These are phyloP conservation scores for Xiphophorus couchianus DNA, from an alignment of 2,113 vertebrate genomes.

Conservation along the genomic window DNA sequence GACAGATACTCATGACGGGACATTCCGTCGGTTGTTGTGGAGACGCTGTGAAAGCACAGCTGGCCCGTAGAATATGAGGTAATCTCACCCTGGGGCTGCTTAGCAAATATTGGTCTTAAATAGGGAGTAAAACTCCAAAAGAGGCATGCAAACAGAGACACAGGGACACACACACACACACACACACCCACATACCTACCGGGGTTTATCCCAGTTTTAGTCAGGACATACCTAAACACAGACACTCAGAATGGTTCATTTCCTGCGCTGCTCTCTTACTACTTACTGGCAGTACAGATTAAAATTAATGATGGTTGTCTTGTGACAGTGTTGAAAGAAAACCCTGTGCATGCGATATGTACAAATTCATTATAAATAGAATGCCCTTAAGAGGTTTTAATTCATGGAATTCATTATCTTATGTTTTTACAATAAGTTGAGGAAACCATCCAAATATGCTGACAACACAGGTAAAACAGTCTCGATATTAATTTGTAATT, in stretches of 20 bases:
- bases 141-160: slow-evolving; percentile 48
- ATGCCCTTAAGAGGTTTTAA: slow-evolving; percentile 2
- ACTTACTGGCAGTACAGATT: slow-evolving; percentile 35
- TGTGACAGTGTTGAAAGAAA: slow-evolving; percentile 52
- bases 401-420: neutral
- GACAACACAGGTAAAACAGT: neutral
- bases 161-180: slow-evolving; percentile 38
- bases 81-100: slow-evolving; percentile 93
- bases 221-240: slow-evolving; percentile 54
- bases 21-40: slow-evolving; percentile 92
- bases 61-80: slow-evolving; percentile 92
- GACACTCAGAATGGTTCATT: slow-evolving; percentile 49
- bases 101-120: slow-evolving; percentile 96
- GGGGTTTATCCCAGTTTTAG: slow-evolving; percentile 55
- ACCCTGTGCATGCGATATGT: slow-evolving; percentile 11
- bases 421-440: neutral
- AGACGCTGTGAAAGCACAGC: slow-evolving; percentile 93
- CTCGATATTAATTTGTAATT: neutral
- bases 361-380: slow-evolving; percentile 6
- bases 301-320: slow-evolving; percentile 51
- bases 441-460: neutral
- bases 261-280: slow-evolving; percentile 60
- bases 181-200: slow-evolving; percentile 14
- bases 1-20: slow-evolving; percentile 90
- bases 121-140: slow-evolving; percentile 86